Evolutionary conservation across 2,797 vertebrate genomes (phyloP).

Genomic region (Ara ararauna): DNA sequence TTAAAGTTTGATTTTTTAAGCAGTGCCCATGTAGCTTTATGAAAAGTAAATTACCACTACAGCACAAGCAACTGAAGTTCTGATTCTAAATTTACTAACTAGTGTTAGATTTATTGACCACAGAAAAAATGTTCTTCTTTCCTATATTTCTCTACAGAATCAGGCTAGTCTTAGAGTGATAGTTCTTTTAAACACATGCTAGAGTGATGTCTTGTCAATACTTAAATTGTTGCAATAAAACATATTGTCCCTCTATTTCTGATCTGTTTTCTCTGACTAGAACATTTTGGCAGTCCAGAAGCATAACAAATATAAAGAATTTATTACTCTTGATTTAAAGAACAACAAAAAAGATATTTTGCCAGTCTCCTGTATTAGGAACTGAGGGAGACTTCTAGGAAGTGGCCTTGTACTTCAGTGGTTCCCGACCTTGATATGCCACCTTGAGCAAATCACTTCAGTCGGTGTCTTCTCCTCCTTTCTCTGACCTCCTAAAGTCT

Average conservation of each 20-base stretch:
- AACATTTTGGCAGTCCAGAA: not conserved
- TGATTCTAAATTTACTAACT: conserved; percentile 16
- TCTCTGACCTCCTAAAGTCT: not conserved
- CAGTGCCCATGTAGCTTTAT: conserved; percentile 63
- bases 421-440: not conserved
- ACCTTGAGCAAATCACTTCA: not conserved
- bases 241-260: not conserved
- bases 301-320: not conserved
- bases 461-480: not conserved
- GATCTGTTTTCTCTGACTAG: not conserved
- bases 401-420: not conserved
- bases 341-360: not conserved
- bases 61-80: conserved; percentile 26
- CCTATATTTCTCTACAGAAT: not conserved
- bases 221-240: conserved; percentile 9
- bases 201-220: not conserved
- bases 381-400: not conserved
- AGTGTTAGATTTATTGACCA: not conserved
- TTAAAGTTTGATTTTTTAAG: conserved; percentile 68
- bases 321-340: not conserved
- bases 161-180: not conserved
- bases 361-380: not conserved
- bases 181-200: not conserved
- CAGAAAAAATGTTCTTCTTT: not conserved
- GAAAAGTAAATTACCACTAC: conserved; percentile 60